Conservation (phyloP, 2,113 vertebrate species). For the Arothron firmamentum region DNA sequence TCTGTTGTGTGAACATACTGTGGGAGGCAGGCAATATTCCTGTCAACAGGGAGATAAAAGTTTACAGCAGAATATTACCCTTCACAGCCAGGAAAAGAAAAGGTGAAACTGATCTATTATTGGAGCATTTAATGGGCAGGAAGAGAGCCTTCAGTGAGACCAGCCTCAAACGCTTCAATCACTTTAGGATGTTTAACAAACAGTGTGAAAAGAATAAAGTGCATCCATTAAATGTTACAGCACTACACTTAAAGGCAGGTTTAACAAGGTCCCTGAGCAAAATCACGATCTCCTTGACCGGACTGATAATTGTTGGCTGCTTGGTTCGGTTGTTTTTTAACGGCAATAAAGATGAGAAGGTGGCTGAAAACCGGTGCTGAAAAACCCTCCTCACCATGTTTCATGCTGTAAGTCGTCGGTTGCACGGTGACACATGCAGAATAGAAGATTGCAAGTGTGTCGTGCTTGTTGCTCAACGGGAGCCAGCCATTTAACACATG, state of each 20-base stretch:
- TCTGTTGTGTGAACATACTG: slow-evolving; percentile 58
- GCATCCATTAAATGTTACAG: not conserved
- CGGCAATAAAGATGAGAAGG: too few relatives aligned
- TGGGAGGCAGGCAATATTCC: slow-evolving; percentile 61
- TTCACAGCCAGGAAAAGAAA: slow-evolving; percentile 50
- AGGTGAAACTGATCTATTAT: slow-evolving; percentile 60
- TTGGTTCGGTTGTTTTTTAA: too few relatives aligned
- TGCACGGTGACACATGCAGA: too few relatives aligned
- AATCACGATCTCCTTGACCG: too few relatives aligned
- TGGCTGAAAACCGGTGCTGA: too few relatives aligned
- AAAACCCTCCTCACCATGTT: too few relatives aligned
- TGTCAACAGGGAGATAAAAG: slow-evolving; percentile 61
- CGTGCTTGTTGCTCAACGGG: slow-evolving; percentile 31
- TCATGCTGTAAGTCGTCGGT: too few relatives aligned
- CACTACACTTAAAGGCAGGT: too few relatives aligned
- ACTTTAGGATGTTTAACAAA: not conserved
- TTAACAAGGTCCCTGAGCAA: too few relatives aligned
- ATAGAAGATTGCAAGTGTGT: too few relatives aligned
- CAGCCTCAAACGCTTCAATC: slow-evolving; percentile 23
- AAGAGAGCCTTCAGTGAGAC: slow-evolving; percentile 36
- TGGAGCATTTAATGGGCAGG: slow-evolving; percentile 51
- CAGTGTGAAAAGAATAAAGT: not conserved
- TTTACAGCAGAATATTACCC: slow-evolving; percentile 65
- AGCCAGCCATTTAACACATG: slow-evolving; percentile 46
- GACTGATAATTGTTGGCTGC: too few relatives aligned